Conservation (phyloP, 2,888 invertebrate species). For the Bembecia ichneumoniformis region DNA sequence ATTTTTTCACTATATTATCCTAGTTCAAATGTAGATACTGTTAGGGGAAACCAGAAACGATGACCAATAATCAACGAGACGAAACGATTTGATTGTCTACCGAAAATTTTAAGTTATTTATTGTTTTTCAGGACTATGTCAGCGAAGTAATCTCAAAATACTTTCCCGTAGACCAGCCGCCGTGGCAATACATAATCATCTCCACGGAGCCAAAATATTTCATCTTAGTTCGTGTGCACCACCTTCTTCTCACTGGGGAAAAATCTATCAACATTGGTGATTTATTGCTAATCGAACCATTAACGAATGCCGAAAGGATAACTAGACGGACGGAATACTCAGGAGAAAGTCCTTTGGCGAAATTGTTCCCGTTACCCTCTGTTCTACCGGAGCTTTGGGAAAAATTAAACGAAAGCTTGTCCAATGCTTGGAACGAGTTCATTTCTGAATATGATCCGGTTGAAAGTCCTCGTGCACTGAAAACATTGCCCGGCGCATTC, state of each 20-base stretch:
- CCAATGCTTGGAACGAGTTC: constrained; percentile 86
- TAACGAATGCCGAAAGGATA: constrained; percentile 41
- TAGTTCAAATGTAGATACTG: too few species aligned
- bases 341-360: constrained; percentile 58
- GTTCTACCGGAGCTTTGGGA: constrained; percentile 78
- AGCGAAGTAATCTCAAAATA: constrained; percentile 85
- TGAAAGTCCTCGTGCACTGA: constrained; percentile 77
- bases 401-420: constrained; percentile 77
- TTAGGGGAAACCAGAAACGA: too few species aligned
- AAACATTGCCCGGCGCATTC: constrained; percentile 72
- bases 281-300: constrained; percentile 75
- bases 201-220: constrained; percentile 74
- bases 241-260: constrained; percentile 80
- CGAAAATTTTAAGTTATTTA: too few species aligned
- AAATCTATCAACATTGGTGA: constrained; percentile 81
- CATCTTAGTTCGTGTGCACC: constrained; percentile 81
- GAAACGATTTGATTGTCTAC: too few species aligned
- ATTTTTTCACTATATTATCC: too few species aligned
- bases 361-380: constrained; percentile 73
- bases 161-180: constrained; percentile 78
- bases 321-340: constrained; percentile 30
- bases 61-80: too few species aligned
- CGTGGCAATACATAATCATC: constrained; percentile 83
- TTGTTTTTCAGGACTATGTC: constrained; percentile 78
- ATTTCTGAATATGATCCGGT: constrained; percentile 83